phyloP scores from a whole-genome alignment of 2,888 invertebrate species.

The Heliconius cydno region DNA sequence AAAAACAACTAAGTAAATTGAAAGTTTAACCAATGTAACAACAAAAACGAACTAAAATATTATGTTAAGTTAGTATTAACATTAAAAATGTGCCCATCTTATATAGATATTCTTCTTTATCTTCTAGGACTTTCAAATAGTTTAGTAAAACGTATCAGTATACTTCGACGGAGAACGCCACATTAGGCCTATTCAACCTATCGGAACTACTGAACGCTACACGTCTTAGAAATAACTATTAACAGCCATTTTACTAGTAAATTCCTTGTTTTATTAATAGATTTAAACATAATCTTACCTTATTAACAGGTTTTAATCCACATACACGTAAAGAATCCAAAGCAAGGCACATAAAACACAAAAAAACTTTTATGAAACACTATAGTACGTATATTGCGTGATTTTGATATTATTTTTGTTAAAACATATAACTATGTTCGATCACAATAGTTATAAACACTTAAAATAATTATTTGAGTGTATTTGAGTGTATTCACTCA shows the following conservation, averaged over 20 bases:
- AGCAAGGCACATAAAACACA: conserved; percentile 47
- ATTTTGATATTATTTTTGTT: conserved; percentile 1
- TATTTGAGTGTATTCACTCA: conserved; percentile 28
- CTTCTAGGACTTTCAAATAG: conserved; percentile 6
- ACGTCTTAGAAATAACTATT: conserved; percentile 17
- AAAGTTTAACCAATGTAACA: background rate
- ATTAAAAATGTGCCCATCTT: background rate
- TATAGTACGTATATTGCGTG: conserved; percentile 17
- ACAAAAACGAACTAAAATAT: background rate
- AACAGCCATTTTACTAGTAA: background rate
- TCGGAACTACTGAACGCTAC: conserved; percentile 41
- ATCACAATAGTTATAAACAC: conserved; percentile 1
- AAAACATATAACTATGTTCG: conserved; percentile 15
- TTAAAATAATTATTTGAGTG: conserved; percentile 12
- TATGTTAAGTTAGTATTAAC: background rate
- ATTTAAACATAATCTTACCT: conserved; percentile 58
- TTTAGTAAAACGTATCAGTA: conserved; percentile 14
- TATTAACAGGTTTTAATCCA: conserved; percentile 64
- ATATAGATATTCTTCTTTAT: background rate
- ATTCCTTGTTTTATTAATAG: background rate
- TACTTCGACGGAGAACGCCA: conserved; percentile 53
- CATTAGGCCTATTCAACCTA: conserved; percentile 60
- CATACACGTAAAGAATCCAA: conserved; percentile 71
- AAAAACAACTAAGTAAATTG: background rate
- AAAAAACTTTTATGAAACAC: conserved; percentile 37